Evolutionary conservation across 2,113 vertebrate species (phyloP), one percentile per base, ranked within the genome.

Genomic region (Hiodon alosoides): DNA sequence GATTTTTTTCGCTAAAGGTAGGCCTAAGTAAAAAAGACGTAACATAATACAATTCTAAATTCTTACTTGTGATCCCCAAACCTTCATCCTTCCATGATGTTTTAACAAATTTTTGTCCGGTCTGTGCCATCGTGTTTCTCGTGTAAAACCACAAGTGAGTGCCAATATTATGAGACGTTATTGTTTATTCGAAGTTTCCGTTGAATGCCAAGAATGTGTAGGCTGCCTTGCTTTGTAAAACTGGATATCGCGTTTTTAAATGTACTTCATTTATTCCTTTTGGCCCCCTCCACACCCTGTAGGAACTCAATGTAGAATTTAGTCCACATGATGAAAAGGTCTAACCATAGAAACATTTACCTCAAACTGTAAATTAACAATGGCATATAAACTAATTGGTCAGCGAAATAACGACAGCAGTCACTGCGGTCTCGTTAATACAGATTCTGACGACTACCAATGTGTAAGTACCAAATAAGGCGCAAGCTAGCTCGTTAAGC

Each of bases 381-480:
- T 73, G 59, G 79, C 50, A 79, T 65, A 65, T 9, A 78, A 71
- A 13, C 7, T 54, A 14, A 17, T 67, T 64, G n/a, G 55, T 47
- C 10, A 62, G 7, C 69, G 57, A n/a, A 83, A 62, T 58, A 89
- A 86, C 76, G 74, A 81, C 9, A 83, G 75, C 47, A 84, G 31
- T 59, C 84, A 82, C 17, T 92, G 91, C 72, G 79, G 81, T 71
- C 83, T 86, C 69, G 87, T 91, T 80, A 89, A 81, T 3, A 74
- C 83, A 64, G 67, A 80, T 0, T 83, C 86, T 57, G 85, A 88
- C 17, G 89, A 90, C 74, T 88, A 90, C 82, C 85, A 79, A 85
- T 91, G 91, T 82, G 91, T 92, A 88, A 91, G 91, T 92, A 78
- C 69, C 17, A 59, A 66, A 16, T 8, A 80, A 82, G n/a, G 67